Evolutionary conservation across 2,113 vertebrate genomes (phyloP), one percentile per base, ranked within the genome.

Genomic region (Chitala chitala): DNA sequence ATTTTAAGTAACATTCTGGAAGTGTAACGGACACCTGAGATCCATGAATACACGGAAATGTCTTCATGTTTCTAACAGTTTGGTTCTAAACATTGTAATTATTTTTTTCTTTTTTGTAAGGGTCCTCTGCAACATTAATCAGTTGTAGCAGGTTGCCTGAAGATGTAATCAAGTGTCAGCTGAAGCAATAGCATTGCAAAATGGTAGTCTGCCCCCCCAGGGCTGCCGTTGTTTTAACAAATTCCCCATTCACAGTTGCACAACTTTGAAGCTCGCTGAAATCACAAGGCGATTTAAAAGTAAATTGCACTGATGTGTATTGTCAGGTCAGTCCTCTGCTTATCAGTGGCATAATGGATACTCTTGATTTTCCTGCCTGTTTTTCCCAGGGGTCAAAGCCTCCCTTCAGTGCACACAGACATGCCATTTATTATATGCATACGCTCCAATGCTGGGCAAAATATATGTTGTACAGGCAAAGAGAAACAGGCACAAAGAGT

Each of bases 171-270:
- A 63, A 51, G 72, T 73, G 22, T 38, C 31, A 73, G 51, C 72
- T 50, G 44, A 63, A 33, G 26, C 44, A 50, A 69, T n/a, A 69
- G 68, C 13, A 29, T 55, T 71, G 69, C 71, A 73, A 73, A 73
- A 58, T 55, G 29, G 31, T 68, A 26, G n/a, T 68, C 59, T 63
- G 31, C 33, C 31, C 31, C 31, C 17, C 17, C 59, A 46, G 44
- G 5, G 24, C 38, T 48, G 40, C 42, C 42, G 9, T 17, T 12
- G 10, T 12, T 24, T 10, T 46, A 7, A 22, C 24, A 22, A 31
- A 50, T 51, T 29, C 8, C 15, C 42, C 12, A 15, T 61, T 59
- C 69, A 54, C 55, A 33, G 40, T 31, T 72, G 26, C 65, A 50
- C 54, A 58, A 42, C 54, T 46, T 26, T 46, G 38, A 46, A 72